Evolutionary conservation across 2,888 invertebrate genomes (phyloP).

Genomic region (Drosophila kambysellisi): DNA sequence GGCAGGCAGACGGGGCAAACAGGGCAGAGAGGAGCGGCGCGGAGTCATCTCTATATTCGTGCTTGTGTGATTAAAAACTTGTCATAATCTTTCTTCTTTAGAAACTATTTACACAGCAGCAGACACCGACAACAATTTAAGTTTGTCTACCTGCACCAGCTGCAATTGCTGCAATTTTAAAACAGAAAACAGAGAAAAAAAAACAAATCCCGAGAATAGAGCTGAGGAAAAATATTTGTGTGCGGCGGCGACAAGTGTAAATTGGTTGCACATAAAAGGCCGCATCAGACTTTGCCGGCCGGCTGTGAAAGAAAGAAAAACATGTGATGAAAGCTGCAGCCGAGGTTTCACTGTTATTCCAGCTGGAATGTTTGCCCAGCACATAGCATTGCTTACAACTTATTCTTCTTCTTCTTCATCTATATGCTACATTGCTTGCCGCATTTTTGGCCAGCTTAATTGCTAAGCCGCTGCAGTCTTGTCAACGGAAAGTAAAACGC

Average conservation of each 20-base stretch:
- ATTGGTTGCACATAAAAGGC: slow-evolving; percentile 61
- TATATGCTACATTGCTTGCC: slow-evolving; percentile 31
- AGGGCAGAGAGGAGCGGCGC: slow-evolving; percentile 7
- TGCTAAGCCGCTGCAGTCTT: slow-evolving; percentile 34
- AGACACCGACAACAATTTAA: slow-evolving; percentile 33
- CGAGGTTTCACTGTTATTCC: slow-evolving; percentile 62
- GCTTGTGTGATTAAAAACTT: slow-evolving; percentile 72
- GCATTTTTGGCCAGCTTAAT: slow-evolving; percentile 65
- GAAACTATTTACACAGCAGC: slow-evolving; percentile 72
- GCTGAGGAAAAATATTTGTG: slow-evolving; percentile 51
- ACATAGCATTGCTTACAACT: slow-evolving; percentile 26
- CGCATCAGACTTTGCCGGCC: slow-evolving; percentile 32
- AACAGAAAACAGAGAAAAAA: slow-evolving; percentile 48
- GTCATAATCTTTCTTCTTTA: slow-evolving; percentile 75
- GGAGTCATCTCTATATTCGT: slow-evolving; percentile 25
- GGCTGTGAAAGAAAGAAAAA: slow-evolving; percentile 15
- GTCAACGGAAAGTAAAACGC: slow-evolving; percentile 69
- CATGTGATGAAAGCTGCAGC: slow-evolving; percentile 28
- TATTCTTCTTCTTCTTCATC: slow-evolving; percentile 10
- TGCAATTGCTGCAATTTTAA: slow-evolving; percentile 46
- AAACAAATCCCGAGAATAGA: slow-evolving; percentile 54
- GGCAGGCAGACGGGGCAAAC: neutral
- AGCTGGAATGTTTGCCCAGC: slow-evolving; percentile 40
- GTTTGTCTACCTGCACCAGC: slow-evolving; percentile 49
- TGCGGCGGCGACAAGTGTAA: slow-evolving; percentile 61